A percentile compares a stretch with the other conserved stretches of the same genome.
phyloP scores from a whole-genome alignment of 2,888 invertebrate genomes.

The Sarcophaga caerulescens region DNA sequence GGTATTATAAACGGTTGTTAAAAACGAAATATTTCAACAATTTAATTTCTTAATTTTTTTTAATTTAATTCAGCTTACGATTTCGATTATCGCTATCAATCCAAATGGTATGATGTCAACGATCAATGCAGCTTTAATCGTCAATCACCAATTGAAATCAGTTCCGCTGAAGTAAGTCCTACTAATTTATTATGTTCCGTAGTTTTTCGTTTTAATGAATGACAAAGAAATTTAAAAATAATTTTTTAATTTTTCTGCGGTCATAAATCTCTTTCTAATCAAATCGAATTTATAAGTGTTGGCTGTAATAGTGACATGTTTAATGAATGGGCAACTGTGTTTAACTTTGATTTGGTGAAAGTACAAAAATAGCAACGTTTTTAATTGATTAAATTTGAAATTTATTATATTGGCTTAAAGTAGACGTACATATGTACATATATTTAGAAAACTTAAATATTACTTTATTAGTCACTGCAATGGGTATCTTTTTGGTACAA shows the following conservation, averaged over 20 bases:
- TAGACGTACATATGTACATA: no score
- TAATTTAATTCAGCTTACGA: constrained; percentile 33
- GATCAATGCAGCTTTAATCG: constrained; percentile 62
- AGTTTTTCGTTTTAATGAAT: no score
- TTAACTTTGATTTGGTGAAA: neutral
- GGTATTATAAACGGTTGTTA: neutral
- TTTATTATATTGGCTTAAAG: neutral
- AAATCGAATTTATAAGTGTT: neutral
- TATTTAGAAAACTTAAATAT: no score
- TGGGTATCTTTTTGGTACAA: no score
- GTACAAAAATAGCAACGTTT: neutral
- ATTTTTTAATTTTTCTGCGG: no score
- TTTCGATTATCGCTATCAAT: constrained; percentile 67
- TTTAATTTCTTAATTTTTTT: neutral
- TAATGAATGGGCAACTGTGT: neutral
- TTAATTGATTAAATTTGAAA: neutral
- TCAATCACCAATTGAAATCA: constrained; percentile 71
- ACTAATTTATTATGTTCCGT: neutral
- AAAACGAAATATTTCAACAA: neutral
- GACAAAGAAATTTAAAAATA: no score
- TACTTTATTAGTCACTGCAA: no score
- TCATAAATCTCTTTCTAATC: neutral
- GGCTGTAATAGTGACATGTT: neutral
- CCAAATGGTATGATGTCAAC: constrained; percentile 69
- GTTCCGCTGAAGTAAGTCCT: constrained; percentile 66